Conservation (phyloP, 92 coral and sea anemone species). For the Virgularia gustaviana region DNA sequence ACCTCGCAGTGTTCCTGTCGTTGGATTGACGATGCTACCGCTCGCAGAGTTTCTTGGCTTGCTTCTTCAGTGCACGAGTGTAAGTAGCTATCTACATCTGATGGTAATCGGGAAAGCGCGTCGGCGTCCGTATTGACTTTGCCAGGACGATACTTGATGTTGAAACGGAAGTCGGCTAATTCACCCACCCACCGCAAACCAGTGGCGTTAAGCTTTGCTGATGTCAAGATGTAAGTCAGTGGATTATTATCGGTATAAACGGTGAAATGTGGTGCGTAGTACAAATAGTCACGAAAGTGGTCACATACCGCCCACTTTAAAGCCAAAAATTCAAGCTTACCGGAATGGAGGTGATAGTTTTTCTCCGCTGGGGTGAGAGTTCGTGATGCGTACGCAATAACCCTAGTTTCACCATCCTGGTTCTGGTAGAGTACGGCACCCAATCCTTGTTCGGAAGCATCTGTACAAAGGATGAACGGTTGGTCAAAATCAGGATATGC, state of each 20-base stretch:
- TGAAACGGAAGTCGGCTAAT: slow-evolving; percentile 45
- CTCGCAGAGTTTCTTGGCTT: slow-evolving; percentile 12
- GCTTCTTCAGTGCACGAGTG: slow-evolving; percentile 9
- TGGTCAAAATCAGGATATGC: slow-evolving; percentile 19
- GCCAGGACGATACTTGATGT: slow-evolving; percentile 39
- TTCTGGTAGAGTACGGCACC: slow-evolving; percentile 23
- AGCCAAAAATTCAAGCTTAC: slow-evolving; percentile 43
- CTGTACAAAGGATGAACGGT: slow-evolving; percentile 23
- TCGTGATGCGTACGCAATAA: slow-evolving; percentile 50
- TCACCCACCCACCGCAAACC: slow-evolving; percentile 46
- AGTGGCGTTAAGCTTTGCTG: slow-evolving; percentile 45
- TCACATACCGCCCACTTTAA: slow-evolving; percentile 42
- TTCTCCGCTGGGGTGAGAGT: slow-evolving; percentile 41
- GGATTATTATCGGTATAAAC: slow-evolving; percentile 31
- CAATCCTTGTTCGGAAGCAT: slow-evolving; percentile 21
- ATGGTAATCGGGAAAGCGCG: neutral
- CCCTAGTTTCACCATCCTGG: slow-evolving; percentile 32
- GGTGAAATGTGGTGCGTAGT: slow-evolving; percentile 13
- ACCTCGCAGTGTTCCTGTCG: neutral
- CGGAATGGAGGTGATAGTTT: slow-evolving; percentile 48
- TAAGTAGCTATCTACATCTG: neutral
- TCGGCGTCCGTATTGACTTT: slow-evolving; percentile 36
- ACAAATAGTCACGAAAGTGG: slow-evolving; percentile 40
- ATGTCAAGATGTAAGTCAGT: slow-evolving; percentile 38
- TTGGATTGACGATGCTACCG: neutral